These are phyloP conservation scores for Halotydeus destructor DNA, from an alignment of 1,140 invertebrate species.

Conservation along the genomic window DNA sequence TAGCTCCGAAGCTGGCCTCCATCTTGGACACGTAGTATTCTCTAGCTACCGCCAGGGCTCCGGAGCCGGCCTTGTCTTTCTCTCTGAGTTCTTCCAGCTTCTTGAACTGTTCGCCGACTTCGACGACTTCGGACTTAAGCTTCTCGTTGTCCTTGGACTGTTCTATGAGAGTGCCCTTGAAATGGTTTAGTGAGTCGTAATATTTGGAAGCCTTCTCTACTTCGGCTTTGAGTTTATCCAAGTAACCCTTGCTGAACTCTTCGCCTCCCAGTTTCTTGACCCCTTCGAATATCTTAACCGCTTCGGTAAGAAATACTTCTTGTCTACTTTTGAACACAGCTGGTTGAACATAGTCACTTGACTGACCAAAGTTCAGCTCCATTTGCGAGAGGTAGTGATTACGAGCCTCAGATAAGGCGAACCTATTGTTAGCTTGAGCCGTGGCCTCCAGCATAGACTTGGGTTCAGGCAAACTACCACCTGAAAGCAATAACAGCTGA, in stretches of 20 bases:
- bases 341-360: conserved; percentile 66
- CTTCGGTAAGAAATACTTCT: conserved; percentile 28
- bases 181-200: conserved; percentile 9
- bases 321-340: conserved; percentile 63
- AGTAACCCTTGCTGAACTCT: conserved; percentile 65
- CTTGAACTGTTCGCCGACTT: no score
- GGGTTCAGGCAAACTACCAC: conserved; percentile 89
- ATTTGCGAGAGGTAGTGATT: conserved; percentile 73
- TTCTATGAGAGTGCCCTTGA: no score
- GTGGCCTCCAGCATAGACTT: conserved; percentile 97
- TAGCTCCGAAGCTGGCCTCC: no score
- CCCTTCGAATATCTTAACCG: conserved; percentile 48
- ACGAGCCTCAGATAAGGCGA: conserved; percentile 76
- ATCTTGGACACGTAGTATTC: no score
- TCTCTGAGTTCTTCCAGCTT: no score
- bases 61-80: no score
- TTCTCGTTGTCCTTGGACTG: no score
- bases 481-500: conserved; percentile 28
- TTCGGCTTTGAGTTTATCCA: conserved; percentile 45
- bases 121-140: no score
- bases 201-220: conserved; percentile 6
- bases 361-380: conserved; percentile 75
- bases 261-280: conserved; percentile 89
- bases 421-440: conserved; percentile 89
- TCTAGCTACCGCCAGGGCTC: no score